These are phyloP conservation scores for Pogonus chalceus DNA, from an alignment of 1,140 invertebrate species.

Conservation along the genomic window DNA sequence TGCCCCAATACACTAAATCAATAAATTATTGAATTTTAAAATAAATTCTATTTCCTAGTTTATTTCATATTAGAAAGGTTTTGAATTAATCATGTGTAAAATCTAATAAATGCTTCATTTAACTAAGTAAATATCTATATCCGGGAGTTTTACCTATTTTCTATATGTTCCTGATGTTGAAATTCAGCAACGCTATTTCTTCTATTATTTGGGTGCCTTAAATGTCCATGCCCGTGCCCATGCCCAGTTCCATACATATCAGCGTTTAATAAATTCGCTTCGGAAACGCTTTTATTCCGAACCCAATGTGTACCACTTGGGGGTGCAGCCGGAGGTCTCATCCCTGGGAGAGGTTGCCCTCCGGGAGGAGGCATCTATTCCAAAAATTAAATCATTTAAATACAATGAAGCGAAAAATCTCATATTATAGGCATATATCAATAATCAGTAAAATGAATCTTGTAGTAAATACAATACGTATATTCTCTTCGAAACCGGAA, in stretches of 20 bases:
- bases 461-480: too few species aligned
- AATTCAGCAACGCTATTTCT: slow-evolving; percentile 57
- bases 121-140: too few species aligned
- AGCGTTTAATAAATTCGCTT: slow-evolving; percentile 61
- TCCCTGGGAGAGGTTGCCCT: neutral
- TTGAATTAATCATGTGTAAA: too few species aligned
- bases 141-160: slow-evolving; percentile 40
- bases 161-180: slow-evolving; percentile 40
- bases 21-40: neutral
- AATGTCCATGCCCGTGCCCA: too few species aligned
- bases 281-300: slow-evolving; percentile 54
- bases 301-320: slow-evolving; percentile 38
- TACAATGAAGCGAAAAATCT: too few species aligned
- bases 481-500: too few species aligned
- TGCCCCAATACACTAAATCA: neutral
- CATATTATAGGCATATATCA: too few species aligned
- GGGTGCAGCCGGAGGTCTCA: neutral
- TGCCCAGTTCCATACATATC: slow-evolving; percentile 38
- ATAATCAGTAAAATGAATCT: too few species aligned
- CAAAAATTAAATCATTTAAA: too few species aligned
- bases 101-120: too few species aligned
- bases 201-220: slow-evolving; percentile 38
- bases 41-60: too few species aligned
- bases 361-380: neutral
- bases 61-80: too few species aligned